Conservation (phyloP, 2,888 invertebrate species). For the Calliopum simillimum region DNA sequence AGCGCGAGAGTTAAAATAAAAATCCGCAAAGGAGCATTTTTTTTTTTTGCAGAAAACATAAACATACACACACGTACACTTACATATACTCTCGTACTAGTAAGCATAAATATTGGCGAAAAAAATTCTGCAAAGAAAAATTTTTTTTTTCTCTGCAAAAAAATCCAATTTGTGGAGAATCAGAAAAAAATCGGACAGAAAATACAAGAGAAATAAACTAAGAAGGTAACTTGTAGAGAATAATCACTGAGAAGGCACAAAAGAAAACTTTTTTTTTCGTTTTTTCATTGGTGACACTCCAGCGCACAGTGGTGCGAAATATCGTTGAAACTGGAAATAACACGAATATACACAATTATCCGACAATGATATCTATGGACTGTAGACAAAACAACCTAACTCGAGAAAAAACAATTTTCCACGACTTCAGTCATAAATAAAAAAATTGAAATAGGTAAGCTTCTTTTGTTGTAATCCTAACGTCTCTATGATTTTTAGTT, state of each 20-base stretch:
- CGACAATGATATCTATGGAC: too few species aligned
- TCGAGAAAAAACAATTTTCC: too few species aligned
- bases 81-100: constrained; percentile 37
- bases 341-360: too few species aligned
- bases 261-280: too few species aligned
- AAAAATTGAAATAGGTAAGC: too few species aligned
- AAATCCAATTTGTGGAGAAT: constrained; percentile 17
- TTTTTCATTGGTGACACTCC: too few species aligned
- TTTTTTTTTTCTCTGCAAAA: constrained; percentile 12
- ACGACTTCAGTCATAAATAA: too few species aligned
- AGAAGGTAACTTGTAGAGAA: constrained; percentile 1
- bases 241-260: not conserved
- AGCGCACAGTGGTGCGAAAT: too few species aligned
- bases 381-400: too few species aligned
- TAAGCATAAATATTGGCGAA: constrained; percentile 1
- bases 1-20: constrained; percentile 30
- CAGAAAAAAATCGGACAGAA: constrained; percentile 34
- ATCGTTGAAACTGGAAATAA: too few species aligned
- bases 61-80: constrained; percentile 30
- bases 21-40: constrained; percentile 39
- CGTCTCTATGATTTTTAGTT: too few species aligned
- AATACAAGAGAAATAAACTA: constrained; percentile 34
- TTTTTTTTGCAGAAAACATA: constrained; percentile 33
- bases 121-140: constrained; percentile 41
- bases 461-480: too few species aligned